A percentile compares a stretch with the other conserved stretches of the same genome.
Evolutionary conservation across 2,113 vertebrate species (phyloP).

Genomic region (Sialia sialis): DNA sequence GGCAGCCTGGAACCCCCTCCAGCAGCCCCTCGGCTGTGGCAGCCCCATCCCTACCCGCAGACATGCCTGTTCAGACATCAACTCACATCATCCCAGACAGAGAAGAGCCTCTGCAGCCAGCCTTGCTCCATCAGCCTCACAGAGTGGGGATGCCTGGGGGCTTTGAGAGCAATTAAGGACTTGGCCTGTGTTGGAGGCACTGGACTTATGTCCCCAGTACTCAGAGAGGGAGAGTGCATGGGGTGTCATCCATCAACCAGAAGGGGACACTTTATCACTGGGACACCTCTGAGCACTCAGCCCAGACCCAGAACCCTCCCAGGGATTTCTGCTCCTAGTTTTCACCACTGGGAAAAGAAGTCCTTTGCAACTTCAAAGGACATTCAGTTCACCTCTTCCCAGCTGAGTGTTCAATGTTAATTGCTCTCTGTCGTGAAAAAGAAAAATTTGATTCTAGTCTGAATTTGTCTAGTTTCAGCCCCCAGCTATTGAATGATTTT

Average conservation of each 20-base stretch:
- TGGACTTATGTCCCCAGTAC: background rate
- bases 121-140: background rate
- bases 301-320: background rate
- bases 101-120: accelerated
- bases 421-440: background rate
- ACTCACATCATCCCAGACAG: background rate
- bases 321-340: background rate
- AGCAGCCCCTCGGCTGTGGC: background rate
- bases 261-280: background rate
- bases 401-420: background rate
- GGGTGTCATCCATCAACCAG: background rate
- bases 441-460: background rate
- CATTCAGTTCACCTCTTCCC: background rate
- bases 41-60: background rate
- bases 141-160: background rate
- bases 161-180: background rate
- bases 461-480: conserved; percentile 2
- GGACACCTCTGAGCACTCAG: background rate
- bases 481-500: background rate
- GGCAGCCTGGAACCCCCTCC: background rate
- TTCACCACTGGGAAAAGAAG: background rate
- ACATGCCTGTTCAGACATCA: accelerated
- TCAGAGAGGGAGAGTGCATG: background rate
- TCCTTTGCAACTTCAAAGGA: background rate
- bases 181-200: background rate